Conservation (phyloP, 1,140 invertebrate species). For the Euwallacea fornicatus region DNA sequence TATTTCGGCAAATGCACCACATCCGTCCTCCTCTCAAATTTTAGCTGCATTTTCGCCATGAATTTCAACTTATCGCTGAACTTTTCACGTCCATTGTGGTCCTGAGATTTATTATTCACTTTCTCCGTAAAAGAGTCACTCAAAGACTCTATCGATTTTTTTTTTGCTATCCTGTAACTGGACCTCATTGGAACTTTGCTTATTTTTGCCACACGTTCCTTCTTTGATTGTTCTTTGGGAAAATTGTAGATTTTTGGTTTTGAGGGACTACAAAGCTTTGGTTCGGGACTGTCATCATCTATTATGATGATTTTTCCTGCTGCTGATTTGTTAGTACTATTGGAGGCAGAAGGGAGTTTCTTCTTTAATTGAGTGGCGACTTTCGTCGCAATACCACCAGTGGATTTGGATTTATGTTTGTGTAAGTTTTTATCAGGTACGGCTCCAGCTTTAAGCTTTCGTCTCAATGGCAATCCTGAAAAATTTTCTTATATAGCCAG, state of each 20-base stretch:
- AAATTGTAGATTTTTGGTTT: neutral
- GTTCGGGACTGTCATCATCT: neutral
- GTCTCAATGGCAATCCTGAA: constrained; percentile 55
- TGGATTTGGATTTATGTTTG: constrained; percentile 10
- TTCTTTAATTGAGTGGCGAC: neutral
- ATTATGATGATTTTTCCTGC: neutral
- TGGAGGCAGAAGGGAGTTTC: neutral
- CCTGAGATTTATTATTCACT: constrained; percentile 30
- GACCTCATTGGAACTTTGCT: constrained; percentile 43
- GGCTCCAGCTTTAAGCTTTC: constrained; percentile 56
- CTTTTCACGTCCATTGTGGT: constrained; percentile 18
- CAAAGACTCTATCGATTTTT: constrained; percentile 42
- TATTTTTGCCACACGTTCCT: constrained; percentile 28
- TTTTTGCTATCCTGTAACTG: constrained; percentile 46
- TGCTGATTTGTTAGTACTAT: neutral
- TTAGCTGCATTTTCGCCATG: constrained; percentile 43
- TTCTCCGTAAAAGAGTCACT: constrained; percentile 40
- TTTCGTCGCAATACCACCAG: neutral
- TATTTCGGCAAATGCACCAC: constrained; percentile 24
- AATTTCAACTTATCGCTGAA: constrained; percentile 44
- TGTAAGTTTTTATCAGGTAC: constrained; percentile 58
- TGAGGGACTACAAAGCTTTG: no score
- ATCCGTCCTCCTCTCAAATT: constrained; percentile 33
- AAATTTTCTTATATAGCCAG: neutral
- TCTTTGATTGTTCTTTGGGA: neutral